A percentile compares a stretch with the other conserved stretches of the same genome.
Evolutionary conservation across 1,140 invertebrate species (phyloP).

Genomic region (Euwallacea fornicatus): DNA sequence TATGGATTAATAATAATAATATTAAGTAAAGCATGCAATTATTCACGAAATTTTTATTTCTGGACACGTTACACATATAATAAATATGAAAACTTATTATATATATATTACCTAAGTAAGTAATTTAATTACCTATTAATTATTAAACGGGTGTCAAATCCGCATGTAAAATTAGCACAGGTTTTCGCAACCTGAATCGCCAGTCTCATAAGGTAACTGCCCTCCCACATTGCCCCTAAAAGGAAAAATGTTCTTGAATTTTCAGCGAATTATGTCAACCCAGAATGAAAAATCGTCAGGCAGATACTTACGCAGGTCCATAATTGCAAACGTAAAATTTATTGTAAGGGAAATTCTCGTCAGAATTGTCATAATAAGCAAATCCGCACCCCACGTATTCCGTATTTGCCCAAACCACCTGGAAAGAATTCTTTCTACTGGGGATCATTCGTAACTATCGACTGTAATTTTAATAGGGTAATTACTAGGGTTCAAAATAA

Average conservation of each 20-base stretch:
- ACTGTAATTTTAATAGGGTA: too few relatives aligned
- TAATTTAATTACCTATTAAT: too few relatives aligned
- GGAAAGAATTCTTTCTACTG: background rate
- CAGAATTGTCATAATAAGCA: constrained; percentile 16
- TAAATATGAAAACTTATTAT: too few relatives aligned
- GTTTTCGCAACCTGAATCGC: constrained; percentile 32
- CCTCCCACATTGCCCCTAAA: constrained; percentile 34
- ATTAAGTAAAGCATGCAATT: too few relatives aligned
- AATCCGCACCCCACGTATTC: constrained; percentile 44
- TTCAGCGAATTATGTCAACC: background rate
- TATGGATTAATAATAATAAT: too few relatives aligned
- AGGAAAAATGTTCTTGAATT: background rate
- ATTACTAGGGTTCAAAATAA: too few relatives aligned
- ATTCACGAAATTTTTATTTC: too few relatives aligned
- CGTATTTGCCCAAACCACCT: constrained; percentile 43
- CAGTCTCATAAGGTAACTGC: constrained; percentile 21
- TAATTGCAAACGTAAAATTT: constrained; percentile 45
- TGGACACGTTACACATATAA: too few relatives aligned
- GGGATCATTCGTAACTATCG: too few relatives aligned
- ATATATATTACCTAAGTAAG: too few relatives aligned
- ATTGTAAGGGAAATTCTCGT: constrained; percentile 22
- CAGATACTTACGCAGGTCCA: constrained; percentile 42
- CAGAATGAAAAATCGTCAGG: background rate
- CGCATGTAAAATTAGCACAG: constrained; percentile 16
- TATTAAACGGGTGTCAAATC: too few relatives aligned